These are phyloP conservation scores for Galeopterus variegatus DNA, from an alignment of 2,113 vertebrate genomes.

Conservation along the genomic window DNA sequence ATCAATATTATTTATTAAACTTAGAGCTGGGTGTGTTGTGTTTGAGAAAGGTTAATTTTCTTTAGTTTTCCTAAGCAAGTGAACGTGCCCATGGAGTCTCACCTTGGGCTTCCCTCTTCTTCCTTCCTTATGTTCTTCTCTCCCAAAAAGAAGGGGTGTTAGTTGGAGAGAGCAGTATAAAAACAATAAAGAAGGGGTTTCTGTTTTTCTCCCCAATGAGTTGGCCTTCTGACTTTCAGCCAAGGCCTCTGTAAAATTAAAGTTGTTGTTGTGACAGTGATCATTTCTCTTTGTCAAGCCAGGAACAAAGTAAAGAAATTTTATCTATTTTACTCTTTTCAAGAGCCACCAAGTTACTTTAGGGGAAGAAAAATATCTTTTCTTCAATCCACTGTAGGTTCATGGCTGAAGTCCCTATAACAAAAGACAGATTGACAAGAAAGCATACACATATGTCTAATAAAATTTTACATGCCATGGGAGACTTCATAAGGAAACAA, in stretches of 20 bases:
- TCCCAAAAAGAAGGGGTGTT: neutral
- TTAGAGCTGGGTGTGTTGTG: neutral
- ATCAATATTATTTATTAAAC: neutral
- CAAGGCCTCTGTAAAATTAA: neutral
- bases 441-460: no score
- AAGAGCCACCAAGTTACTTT: conserved; percentile 14
- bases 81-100: neutral
- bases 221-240: neutral
- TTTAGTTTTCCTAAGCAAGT: neutral
- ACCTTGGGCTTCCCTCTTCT: neutral
- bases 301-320: neutral
- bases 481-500: no score
- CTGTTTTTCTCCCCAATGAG: neutral
- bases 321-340: neutral
- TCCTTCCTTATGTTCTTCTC: neutral
- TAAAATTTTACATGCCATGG: no score
- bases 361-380: no score
- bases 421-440: no score
- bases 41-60: neutral
- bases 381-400: no score
- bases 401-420: no score
- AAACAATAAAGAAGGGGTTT: neutral
- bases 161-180: neutral
- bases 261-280: neutral
- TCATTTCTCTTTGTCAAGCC: neutral